Percentiles rank a stretch among this genome's conserved stretches.
Conservation (phyloP, 2,888 invertebrate species). For the Halocaridina rubra region DNA sequence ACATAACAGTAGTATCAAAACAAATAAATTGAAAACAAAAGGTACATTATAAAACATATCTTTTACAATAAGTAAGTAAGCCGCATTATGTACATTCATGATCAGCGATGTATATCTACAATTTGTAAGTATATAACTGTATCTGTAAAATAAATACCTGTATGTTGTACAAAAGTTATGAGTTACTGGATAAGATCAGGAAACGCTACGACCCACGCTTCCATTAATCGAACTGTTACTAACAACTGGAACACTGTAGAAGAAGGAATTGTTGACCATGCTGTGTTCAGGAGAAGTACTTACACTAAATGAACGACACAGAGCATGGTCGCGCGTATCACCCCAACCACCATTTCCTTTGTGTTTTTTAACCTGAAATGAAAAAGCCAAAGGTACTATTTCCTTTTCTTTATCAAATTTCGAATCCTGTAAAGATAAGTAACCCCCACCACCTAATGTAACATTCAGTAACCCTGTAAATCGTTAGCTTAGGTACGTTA, state of each 20-base stretch:
- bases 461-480: too few relatives aligned
- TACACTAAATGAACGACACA: slow-evolving; percentile 72
- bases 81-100: too few relatives aligned
- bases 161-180: neutral
- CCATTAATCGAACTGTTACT: slow-evolving; percentile 14
- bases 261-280: neutral
- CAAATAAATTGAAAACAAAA: too few relatives aligned
- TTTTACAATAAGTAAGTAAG: too few relatives aligned
- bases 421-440: too few relatives aligned
- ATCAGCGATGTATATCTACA: too few relatives aligned
- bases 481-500: too few relatives aligned
- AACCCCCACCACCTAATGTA: too few relatives aligned
- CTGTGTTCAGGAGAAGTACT: slow-evolving; percentile 9
- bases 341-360: slow-evolving; percentile 99
- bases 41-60: too few relatives aligned
- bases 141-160: neutral
- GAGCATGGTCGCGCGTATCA: slow-evolving; percentile 85
- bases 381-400: too few relatives aligned
- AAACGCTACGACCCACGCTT: slow-evolving; percentile 20
- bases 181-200: slow-evolving; percentile 13
- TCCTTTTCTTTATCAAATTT: too few relatives aligned
- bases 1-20: too few relatives aligned
- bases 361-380: slow-evolving; percentile 72
- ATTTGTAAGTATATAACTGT: neutral
- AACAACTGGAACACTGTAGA: neutral